Conservation (phyloP, 2,113 vertebrate genomes). For the Ellobius talpinus region DNA sequence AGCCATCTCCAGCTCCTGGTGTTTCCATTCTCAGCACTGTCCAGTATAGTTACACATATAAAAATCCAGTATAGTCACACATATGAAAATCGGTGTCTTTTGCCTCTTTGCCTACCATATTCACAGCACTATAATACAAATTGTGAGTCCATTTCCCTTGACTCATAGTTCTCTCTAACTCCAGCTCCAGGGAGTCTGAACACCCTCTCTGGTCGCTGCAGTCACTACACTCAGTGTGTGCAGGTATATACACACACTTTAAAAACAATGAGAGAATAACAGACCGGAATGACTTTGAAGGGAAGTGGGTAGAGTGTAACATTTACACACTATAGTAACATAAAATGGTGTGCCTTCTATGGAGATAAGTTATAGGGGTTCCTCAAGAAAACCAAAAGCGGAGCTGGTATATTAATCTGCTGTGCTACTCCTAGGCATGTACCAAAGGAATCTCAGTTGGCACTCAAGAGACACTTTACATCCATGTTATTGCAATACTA, state of each 20-base stretch:
- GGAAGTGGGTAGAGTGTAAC: background rate
- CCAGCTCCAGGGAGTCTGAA: background rate
- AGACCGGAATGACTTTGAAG: background rate
- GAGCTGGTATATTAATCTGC: background rate
- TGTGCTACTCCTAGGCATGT: too few relatives aligned
- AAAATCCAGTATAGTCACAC: fast-evolving
- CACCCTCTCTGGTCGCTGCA: background rate
- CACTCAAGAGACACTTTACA: background rate
- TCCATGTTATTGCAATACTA: too few relatives aligned
- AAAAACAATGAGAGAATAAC: too few relatives aligned
- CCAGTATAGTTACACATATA: too few relatives aligned
- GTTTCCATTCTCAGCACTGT: background rate
- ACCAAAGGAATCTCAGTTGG: background rate
- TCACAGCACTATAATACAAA: background rate
- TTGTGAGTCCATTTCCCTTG: background rate
- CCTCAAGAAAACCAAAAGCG: background rate
- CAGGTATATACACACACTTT: too few relatives aligned
- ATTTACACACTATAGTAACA: background rate
- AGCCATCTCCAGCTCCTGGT: background rate
- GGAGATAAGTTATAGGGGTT: background rate
- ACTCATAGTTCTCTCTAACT: background rate
- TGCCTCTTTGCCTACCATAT: background rate
- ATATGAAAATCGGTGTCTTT: background rate
- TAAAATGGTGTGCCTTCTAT: background rate
- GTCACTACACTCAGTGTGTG: background rate